A percentile compares a stretch with the other conserved stretches of the same genome.
Evolutionary conservation across 2,113 vertebrate species (phyloP).

Genomic region (Ochotona princeps): DNA sequence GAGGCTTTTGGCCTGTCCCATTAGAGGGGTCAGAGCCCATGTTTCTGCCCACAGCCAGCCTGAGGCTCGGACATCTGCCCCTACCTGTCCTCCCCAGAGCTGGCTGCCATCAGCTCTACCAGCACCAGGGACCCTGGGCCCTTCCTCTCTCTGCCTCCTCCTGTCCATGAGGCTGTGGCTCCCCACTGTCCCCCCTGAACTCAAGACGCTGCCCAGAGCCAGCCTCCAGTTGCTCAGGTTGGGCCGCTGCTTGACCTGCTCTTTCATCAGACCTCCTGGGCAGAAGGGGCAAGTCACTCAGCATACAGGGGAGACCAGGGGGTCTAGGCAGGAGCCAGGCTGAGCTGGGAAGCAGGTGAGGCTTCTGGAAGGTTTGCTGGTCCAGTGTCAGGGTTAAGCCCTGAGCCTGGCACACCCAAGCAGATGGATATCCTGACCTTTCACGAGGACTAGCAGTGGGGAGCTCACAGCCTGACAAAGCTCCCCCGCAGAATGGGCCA

Average conservation of each 20-base stretch:
- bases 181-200: not conserved
- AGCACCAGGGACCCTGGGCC: not conserved
- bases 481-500: not conserved
- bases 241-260: not conserved
- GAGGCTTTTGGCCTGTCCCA: not conserved
- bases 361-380: not conserved
- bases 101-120: no score
- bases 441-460: not conserved
- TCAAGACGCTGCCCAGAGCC: rapidly evolving
- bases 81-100: not conserved
- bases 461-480: not conserved
- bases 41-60: not conserved
- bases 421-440: not conserved
- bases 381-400: not conserved
- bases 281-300: no score
- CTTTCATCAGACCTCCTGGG: not conserved
- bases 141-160: not conserved
- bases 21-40: rapidly evolving
- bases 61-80: not conserved
- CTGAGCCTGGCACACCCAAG: not conserved
- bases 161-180: not conserved
- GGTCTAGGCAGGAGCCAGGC: not conserved
- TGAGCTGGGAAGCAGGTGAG: not conserved
- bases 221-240: not conserved
- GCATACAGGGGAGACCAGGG: no score